Conservation (phyloP, 35 echinoderm and acorn worm genomes). For the Stichopus chloronotus region DNA sequence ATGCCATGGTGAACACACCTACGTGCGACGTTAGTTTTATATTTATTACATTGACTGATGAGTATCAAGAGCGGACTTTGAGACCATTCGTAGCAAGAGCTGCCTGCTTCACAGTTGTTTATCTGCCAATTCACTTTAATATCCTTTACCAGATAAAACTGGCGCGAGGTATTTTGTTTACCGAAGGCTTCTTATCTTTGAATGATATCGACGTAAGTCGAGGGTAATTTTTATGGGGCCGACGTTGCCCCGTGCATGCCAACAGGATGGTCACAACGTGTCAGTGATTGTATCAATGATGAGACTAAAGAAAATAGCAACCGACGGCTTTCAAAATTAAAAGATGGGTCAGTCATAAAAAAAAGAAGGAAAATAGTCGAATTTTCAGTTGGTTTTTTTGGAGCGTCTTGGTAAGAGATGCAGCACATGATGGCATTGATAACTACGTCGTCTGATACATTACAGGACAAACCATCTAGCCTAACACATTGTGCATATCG, state of each 20-base stretch:
- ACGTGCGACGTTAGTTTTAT: not conserved
- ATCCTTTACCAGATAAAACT: constrained; percentile 26
- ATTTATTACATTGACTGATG: constrained; percentile 42
- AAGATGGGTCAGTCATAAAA: not conserved
- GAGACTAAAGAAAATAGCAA: not conserved
- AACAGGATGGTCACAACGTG: not conserved
- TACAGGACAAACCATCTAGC: not conserved
- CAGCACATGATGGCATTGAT: not conserved
- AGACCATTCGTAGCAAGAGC: constrained; percentile 14
- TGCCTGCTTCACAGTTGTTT: not conserved
- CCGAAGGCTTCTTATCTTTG: constrained; percentile 16
- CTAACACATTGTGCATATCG: not conserved
- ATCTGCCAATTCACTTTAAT: constrained; percentile 12
- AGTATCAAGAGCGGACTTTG: constrained; percentile 29
- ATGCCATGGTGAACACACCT: not conserved
- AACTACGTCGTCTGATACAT: no score
- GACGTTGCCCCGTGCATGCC: constrained; percentile 20
- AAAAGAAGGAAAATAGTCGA: not conserved
- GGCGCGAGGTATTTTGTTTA: constrained; percentile 29
- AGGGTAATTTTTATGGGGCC: constrained; percentile 17
- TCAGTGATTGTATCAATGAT: not conserved
- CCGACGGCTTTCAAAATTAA: not conserved
- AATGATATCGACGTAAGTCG: constrained; percentile 12
- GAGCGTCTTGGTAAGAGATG: not conserved
- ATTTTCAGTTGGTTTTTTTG: not conserved